Evolutionary conservation across 2,888 invertebrate species (phyloP).

Genomic region (Syrphus vitripennis): DNA sequence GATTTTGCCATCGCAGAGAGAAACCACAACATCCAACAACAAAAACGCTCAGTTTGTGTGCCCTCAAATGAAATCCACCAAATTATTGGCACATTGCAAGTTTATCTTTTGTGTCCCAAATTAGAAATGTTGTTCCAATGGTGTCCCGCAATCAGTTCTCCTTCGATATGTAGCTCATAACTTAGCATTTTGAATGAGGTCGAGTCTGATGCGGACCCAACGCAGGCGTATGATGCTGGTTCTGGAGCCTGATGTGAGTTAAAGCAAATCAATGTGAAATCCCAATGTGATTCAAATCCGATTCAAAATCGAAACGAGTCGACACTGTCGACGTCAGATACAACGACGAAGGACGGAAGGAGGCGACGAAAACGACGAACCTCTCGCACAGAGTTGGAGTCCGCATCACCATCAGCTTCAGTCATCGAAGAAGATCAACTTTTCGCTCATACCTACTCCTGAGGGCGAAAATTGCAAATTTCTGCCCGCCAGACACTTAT

Average conservation of each 20-base stretch:
- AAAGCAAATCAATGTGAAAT: conserved; percentile 52
- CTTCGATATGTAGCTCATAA: conserved; percentile 68
- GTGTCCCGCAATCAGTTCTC: conserved; percentile 71
- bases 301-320: conserved; percentile 54
- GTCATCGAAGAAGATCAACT: conserved; percentile 62
- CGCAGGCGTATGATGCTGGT: neutral
- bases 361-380: neutral
- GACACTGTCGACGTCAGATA: conserved; percentile 16
- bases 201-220: conserved; percentile 18
- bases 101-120: conserved; percentile 72
- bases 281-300: conserved; percentile 62
- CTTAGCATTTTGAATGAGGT: conserved; percentile 72
- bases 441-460: conserved; percentile 45
- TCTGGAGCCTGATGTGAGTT: neutral
- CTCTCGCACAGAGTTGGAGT: conserved; percentile 22
- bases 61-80: conserved; percentile 70
- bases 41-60: neutral
- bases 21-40: no score
- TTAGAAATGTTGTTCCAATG: conserved; percentile 69
- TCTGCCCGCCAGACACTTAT: conserved; percentile 73
- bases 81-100: conserved; percentile 71
- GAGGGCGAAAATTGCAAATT: conserved; percentile 73
- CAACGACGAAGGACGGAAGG: neutral
- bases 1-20: neutral
- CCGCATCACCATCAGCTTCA: neutral